Evolutionary conservation across 1,140 invertebrate genomes (phyloP).

Genomic region (Apis laboriosa): DNA sequence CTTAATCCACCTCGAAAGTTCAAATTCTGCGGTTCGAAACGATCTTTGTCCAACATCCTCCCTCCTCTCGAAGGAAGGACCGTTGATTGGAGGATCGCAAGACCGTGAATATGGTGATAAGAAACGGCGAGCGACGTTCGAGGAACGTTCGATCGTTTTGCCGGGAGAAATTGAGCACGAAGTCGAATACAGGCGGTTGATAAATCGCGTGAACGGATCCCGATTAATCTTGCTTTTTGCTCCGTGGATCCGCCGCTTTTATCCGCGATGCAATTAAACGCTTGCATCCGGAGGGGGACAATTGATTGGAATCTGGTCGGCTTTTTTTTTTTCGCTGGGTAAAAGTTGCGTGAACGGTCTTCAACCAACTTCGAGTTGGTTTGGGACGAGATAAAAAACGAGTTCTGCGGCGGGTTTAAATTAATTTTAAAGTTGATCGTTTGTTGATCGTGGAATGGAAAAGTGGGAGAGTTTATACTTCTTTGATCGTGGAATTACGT

Average conservation of each 20-base stretch:
- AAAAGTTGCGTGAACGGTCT: neutral
- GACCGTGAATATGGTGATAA: neutral
- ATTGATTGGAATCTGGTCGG: neutral
- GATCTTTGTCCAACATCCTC: neutral
- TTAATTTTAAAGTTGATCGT: too few species aligned
- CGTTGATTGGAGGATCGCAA: neutral
- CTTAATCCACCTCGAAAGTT: neutral
- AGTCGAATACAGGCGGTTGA: neutral
- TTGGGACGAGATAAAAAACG: too few species aligned
- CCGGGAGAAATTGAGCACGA: neutral
- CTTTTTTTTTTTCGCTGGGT: neutral
- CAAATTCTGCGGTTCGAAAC: conserved; percentile 12
- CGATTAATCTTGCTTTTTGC: conserved; percentile 31
- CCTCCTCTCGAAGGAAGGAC: too few species aligned
- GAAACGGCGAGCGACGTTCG: neutral
- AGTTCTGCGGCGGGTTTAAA: too few species aligned
- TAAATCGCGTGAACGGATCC: conserved; percentile 27
- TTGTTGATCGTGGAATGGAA: too few species aligned
- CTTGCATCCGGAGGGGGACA: conserved; percentile 1
- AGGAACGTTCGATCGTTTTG: conserved; percentile 15
- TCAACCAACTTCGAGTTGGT: too few species aligned
- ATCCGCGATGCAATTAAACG: conserved; percentile 1
- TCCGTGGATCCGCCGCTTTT: neutral
- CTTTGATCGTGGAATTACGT: too few species aligned
- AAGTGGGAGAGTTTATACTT: too few species aligned